Base-by-base conservation (phyloP, 2,888 invertebrate species). In the Pseudococcus longispinus region DNA sequence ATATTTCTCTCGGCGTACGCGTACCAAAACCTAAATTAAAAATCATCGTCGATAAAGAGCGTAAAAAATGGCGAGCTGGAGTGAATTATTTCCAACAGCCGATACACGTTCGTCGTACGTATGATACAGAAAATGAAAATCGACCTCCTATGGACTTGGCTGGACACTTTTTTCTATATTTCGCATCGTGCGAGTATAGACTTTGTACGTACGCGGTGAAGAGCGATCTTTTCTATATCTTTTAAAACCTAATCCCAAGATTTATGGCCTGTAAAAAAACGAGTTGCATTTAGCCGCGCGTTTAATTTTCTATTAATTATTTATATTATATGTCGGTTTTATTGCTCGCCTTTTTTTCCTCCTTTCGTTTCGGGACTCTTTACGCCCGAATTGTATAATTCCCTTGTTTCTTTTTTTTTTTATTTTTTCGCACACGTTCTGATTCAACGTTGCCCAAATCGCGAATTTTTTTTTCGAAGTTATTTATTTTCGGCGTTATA, bases 221-320 rank as follows among this genome's bases (percentile, higher is more conserved):
- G 60, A 84, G 84, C 42, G 84, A 37, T 42, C 60, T 60, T 84
- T 65, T 84, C 42, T 84, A 55, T 84, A 84, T 65, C 65, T 84
- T 84, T 84, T 37, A 84, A 84, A 84, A 84, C 84, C 84, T 84
- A 84, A 84, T 84, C 84, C 60, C 65, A 20, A 84, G 84, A 84
- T 84, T 84, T 84, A 84, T 84, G 55, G 84, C 65, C 65, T 84
- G 84, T 84, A 65, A 84, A 84, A 84, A 84, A 84, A 84, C 55
- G 60, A 42, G 65, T 60, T 37, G 42, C 84, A 84, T 84, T 84
- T 84, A 84, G 84, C 84, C 84, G 84, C 84, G 84, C 84, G 65
- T 84, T 84, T 65, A 84, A 84, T 84, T 84, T 84, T 84, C 84
- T 84, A 84, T 84, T 84, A 84, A 84, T 84, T 65, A 84, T 84